Evolutionary conservation across 2,797 vertebrate genomes (phyloP), one percentile per base, ranked within the genome.

Genomic region (Diplodus sargus): DNA sequence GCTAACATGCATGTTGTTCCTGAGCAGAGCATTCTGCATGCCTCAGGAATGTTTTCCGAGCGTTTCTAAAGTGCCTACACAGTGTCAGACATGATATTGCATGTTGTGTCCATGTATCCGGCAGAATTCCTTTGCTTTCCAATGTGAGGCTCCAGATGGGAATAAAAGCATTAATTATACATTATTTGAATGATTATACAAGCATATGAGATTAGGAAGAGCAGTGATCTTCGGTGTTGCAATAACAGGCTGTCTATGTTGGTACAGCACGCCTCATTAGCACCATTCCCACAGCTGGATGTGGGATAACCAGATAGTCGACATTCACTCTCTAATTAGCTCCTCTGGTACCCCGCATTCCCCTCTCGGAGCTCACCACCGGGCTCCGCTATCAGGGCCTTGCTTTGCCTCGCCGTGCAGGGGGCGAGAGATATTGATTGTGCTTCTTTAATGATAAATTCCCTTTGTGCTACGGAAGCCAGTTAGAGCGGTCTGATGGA

Each of bases 391-490:
- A 61, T 63, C 68, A 39, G 83, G 86, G 78, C 84, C 85, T 66
- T 66, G 85, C 87, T 87, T 87, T 80, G 79, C 83, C 77, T 85
- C 62, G 78, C 89, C 78, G 65, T 82, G 87, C 85, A 85, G 86
- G 81, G 91, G 82, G 88, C 80, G 86, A 74, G 84, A 80, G 81
- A 79, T 93, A 94, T 94, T 90, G 93, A 95, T 94, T 87, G 89
- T 84, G 74, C 76, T 82, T 91, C 92, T 95, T 92, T 93, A 90
- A 93, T 95, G 91, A 95, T 94, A 92, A 88, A 95, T 95, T 94
- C 93, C 90, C 92, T 95, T 95, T 93, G 92, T 91, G 91, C 85
- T 76, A 54, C 42, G 30, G 84, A 90, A 90, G 86, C 86, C 87
- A 81, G 89, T 84, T 85, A 91, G 86, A 67, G 61, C 77, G 83